Conservation (phyloP, 2,888 invertebrate species). For the Netelia virgata region DNA sequence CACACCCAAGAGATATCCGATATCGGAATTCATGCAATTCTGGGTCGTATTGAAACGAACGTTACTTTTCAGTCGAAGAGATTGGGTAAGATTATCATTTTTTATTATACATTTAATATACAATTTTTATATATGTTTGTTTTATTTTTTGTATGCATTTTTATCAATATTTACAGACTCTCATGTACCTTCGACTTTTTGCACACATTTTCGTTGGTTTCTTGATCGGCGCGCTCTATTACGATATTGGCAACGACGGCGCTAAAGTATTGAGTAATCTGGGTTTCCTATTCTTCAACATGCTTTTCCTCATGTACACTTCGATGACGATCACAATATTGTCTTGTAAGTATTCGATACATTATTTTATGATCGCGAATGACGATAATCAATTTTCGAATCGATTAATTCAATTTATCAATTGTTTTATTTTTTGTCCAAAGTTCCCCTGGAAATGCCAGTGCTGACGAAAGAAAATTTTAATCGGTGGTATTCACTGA, state of each 20-base stretch:
- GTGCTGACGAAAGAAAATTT: slow-evolving; percentile 97
- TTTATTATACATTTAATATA: slow-evolving; percentile 15
- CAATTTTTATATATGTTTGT: not conserved
- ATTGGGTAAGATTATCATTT: slow-evolving; percentile 89
- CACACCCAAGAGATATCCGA: slow-evolving; percentile 92
- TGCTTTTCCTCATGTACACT: slow-evolving; percentile 99
- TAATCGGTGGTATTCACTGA: slow-evolving; percentile 98
- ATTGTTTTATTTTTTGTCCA: slow-evolving; percentile 77
- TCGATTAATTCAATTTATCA: not conserved
- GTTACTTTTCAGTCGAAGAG: slow-evolving; percentile 93
- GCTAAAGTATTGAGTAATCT: slow-evolving; percentile 98
- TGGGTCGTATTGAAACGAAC: slow-evolving; percentile 95
- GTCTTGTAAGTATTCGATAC: slow-evolving; percentile 90
- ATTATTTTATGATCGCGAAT: not conserved
- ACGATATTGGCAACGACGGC: slow-evolving; percentile 98
- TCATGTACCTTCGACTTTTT: slow-evolving; percentile 97
- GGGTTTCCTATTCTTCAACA: slow-evolving; percentile 98
- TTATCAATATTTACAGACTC: slow-evolving; percentile 89
- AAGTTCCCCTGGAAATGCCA: slow-evolving; percentile 98
- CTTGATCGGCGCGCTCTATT: slow-evolving; percentile 97
- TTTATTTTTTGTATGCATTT: slow-evolving; percentile 37
- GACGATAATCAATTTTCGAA: not conserved
- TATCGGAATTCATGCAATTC: slow-evolving; percentile 93
- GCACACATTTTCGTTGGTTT: slow-evolving; percentile 97
- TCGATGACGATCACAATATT: slow-evolving; percentile 99